A percentile compares a stretch with the other conserved stretches of the same genome.
Evolutionary conservation across 2,888 invertebrate genomes (phyloP).

Genomic region (Pachliopta kotzebuea): DNA sequence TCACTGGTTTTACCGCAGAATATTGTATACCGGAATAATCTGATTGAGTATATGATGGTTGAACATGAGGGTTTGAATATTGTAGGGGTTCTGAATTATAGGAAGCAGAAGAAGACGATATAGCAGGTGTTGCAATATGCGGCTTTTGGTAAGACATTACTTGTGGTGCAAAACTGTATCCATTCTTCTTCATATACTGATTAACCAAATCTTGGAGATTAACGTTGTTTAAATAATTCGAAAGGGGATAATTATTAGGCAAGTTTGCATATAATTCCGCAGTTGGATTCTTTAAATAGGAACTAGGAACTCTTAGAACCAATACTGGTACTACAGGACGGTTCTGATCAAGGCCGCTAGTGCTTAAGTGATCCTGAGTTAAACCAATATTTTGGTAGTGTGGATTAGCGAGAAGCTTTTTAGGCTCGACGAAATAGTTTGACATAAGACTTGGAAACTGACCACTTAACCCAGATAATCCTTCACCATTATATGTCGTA

Average conservation of each 20-base stretch:
- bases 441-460: conserved; percentile 73
- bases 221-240: conserved; percentile 75
- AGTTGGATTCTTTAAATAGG: conserved; percentile 74
- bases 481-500: conserved; percentile 72
- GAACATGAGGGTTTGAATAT: conserved; percentile 62
- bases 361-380: conserved; percentile 68
- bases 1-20: conserved; percentile 72
- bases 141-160: conserved; percentile 58
- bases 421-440: conserved; percentile 69
- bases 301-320: conserved; percentile 79
- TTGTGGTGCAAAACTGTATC: conserved; percentile 64
- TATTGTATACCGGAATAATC: conserved; percentile 72
- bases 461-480: conserved; percentile 66
- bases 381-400: conserved; percentile 75
- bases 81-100: conserved; percentile 48
- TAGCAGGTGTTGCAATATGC: conserved; percentile 38
- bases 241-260: conserved; percentile 77
- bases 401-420: conserved; percentile 65
- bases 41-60: conserved; percentile 66
- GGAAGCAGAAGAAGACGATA: conserved; percentile 36
- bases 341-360: conserved; percentile 56
- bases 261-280: conserved; percentile 78
- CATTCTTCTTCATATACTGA: conserved; percentile 74
- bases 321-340: conserved; percentile 79
- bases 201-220: conserved; percentile 79